Percentiles rank a stretch among this genome's conserved stretches.
Conservation (phyloP, 2,113 vertebrate species). For the Thalassoma bifasciatum region DNA sequence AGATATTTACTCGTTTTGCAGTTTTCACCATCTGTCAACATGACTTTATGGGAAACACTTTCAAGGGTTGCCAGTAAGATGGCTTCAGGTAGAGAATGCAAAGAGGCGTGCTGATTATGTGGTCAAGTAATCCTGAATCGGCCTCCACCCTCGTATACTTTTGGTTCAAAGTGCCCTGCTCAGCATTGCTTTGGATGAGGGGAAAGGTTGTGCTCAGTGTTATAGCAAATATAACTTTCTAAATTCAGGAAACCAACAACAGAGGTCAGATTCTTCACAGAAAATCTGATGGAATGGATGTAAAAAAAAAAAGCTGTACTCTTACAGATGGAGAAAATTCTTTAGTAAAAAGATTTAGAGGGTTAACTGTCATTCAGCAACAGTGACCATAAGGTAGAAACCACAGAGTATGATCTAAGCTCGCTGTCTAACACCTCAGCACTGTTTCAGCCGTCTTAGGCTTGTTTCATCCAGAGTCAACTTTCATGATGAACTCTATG, state of each 20-base stretch:
- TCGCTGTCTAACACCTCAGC: too few species aligned
- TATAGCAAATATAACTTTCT: slow-evolving; percentile 80
- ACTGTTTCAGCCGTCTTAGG: too few species aligned
- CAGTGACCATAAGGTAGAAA: slow-evolving; percentile 22
- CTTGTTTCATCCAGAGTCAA: slow-evolving; percentile 43
- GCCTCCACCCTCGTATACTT: slow-evolving; percentile 48
- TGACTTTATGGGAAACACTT: slow-evolving; percentile 70
- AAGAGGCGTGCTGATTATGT: slow-evolving; percentile 70
- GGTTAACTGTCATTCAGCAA: slow-evolving; percentile 22
- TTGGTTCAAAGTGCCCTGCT: slow-evolving; percentile 51
- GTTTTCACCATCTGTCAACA: slow-evolving; percentile 79
- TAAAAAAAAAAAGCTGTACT: slow-evolving; percentile 9
- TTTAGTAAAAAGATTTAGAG: slow-evolving; percentile 50
- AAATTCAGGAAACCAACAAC: slow-evolving; percentile 68
- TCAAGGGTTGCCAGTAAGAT: slow-evolving; percentile 61
- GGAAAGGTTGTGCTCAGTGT: slow-evolving; percentile 73
- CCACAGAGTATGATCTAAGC: not conserved
- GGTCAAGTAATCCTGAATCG: slow-evolving; percentile 70
- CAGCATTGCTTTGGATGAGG: slow-evolving; percentile 57
- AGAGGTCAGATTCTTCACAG: slow-evolving; percentile 54
- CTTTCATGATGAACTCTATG: slow-evolving; percentile 32
- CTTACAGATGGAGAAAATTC: slow-evolving; percentile 60
- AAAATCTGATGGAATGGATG: slow-evolving; percentile 74
- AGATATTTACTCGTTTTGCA: slow-evolving; percentile 77
- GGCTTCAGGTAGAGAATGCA: slow-evolving; percentile 65